Evolutionary conservation across 2,113 vertebrate species (phyloP), one percentile per base, ranked within the genome.

Genomic region (Porphyrio hochstetteri): DNA sequence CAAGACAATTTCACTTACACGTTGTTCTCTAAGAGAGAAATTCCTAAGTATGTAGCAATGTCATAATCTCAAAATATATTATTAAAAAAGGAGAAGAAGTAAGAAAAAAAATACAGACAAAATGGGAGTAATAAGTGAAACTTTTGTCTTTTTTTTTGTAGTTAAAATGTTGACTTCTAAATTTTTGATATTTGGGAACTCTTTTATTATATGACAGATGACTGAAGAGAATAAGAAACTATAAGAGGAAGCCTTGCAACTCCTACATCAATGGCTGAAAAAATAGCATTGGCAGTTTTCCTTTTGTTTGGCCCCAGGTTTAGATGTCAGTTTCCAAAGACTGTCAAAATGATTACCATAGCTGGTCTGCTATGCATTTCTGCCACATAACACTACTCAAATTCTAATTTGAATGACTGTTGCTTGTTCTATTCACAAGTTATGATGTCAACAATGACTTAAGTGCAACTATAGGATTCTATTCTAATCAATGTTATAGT

Each of bases 161-260:
- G 8, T 29, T 52, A 20, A 61, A 77, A 60, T 1, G 1, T 48
- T 44, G 0, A 25, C 27, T 2, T n/a, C 27, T 14, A 27, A 53
- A 28, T 57, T 31, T n/a, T 40, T 69, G 20, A 7, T 17, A 31
- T 60, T 69, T 84, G 21, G 11, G 68, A 59, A 52, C 4, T 35
- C 5, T 68, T 67, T 67, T 14, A 23, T 68, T 17, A 10, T 57
- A 8, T 59, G 27, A 74, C 23, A 79, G 18, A 42, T 2, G 0
- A 46, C 0, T 0, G 23, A 81, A 28, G 7, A 46, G 10, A 27
- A 53, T 42, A 67, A 72, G 5, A 2, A 48, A 53, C 9, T 63
- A 1, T 68, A 67, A 61, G 2, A 71, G 13, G 11, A 52, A 71
- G 19, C 13, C 6, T 80, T 90, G 9, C 0, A 0, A 2, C 8